Conservation (phyloP, 2,888 invertebrate species). For the Hemicrepidius hirtus region DNA sequence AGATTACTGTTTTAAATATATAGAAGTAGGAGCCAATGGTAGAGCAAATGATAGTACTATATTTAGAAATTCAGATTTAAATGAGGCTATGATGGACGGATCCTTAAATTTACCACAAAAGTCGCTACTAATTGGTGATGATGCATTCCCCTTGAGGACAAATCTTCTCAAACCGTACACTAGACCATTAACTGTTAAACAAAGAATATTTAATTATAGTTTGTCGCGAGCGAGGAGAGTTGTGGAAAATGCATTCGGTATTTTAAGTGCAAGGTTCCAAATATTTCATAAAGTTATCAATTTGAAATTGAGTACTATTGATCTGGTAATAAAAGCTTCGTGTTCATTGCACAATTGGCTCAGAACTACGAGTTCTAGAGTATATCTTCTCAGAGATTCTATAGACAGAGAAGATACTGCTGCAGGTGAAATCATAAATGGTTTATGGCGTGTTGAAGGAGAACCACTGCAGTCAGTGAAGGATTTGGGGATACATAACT, state of each 20-base stretch:
- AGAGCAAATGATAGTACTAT: neutral
- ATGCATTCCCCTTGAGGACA: neutral
- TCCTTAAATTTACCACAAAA: neutral
- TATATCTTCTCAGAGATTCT: neutral
- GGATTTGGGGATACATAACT: too few relatives aligned
- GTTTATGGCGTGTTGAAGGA: too few relatives aligned
- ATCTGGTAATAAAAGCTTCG: neutral
- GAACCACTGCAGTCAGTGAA: too few relatives aligned
- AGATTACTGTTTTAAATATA: slow-evolving; percentile 12
- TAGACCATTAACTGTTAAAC: neutral
- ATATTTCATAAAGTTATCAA: neutral
- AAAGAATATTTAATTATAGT: slow-evolving; percentile 9
- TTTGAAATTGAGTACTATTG: neutral
- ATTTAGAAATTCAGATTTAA: neutral
- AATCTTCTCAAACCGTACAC: neutral
- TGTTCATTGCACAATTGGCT: neutral
- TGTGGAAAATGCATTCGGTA: slow-evolving; percentile 8
- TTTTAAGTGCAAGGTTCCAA: neutral
- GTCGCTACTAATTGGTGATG: neutral
- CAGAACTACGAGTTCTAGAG: neutral
- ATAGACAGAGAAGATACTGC: neutral
- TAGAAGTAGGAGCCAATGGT: slow-evolving; percentile 16
- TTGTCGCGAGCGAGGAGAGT: neutral
- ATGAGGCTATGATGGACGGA: neutral
- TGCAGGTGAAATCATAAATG: neutral